These are phyloP conservation scores for Sacculina carcini DNA, from an alignment of 2,888 invertebrate genomes.

Conservation along the genomic window DNA sequence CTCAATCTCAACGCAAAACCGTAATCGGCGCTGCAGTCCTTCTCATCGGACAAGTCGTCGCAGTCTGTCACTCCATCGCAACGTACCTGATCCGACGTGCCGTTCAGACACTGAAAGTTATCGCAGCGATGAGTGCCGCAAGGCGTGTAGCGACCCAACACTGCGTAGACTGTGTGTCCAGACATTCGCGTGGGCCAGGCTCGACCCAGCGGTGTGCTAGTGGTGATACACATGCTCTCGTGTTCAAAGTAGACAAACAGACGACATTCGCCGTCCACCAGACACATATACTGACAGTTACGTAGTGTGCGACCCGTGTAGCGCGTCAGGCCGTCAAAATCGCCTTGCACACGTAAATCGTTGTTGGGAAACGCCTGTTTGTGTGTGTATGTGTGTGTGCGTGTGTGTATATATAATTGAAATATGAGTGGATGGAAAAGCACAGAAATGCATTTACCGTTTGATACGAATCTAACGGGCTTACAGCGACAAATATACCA, in stretches of 20 bases:
- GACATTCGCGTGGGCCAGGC: neutral
- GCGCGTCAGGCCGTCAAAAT: neutral
- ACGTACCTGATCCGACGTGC: neutral
- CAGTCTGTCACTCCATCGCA: neutral
- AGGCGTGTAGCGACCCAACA: neutral
- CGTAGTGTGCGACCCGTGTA: neutral
- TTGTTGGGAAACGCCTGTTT: neutral
- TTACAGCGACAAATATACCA: too few relatives aligned
- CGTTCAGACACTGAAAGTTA: neutral
- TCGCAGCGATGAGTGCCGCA: neutral
- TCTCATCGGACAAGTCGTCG: neutral
- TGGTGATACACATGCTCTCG: neutral
- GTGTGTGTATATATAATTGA: neutral
- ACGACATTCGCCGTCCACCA: neutral
- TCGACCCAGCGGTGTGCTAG: neutral
- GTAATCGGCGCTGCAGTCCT: neutral
- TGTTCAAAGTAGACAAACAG: conserved; percentile 1
- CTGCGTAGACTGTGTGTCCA: neutral
- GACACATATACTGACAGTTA: neutral
- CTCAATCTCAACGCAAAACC: neutral
- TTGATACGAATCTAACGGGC: too few relatives aligned
- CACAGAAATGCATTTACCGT: too few relatives aligned
- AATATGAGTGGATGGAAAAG: too few relatives aligned
- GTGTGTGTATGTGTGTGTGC: neutral
- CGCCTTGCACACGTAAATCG: neutral